These are phyloP conservation scores for Radopholus similis DNA, from an alignment of 1,140 invertebrate genomes.

Conservation along the genomic window DNA sequence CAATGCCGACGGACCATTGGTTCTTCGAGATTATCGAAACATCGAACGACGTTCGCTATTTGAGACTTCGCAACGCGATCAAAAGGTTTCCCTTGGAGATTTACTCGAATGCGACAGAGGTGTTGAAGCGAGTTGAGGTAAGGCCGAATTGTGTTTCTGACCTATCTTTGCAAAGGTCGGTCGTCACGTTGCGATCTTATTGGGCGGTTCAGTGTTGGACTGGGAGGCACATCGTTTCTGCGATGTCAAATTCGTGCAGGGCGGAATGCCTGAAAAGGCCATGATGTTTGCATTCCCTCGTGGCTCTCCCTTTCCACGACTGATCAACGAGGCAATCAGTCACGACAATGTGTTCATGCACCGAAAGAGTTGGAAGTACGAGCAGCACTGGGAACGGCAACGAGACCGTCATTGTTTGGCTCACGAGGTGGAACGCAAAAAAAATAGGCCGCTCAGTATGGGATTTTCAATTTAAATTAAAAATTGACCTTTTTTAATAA, in stretches of 20 bases:
- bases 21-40: neutral
- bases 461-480: neutral
- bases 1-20: neutral
- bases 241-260: neutral
- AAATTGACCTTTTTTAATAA: neutral
- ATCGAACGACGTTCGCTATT: neutral
- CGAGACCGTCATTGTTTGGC: neutral
- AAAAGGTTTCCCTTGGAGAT: neutral
- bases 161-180: too few species aligned
- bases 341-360: neutral
- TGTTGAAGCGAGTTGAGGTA: neutral
- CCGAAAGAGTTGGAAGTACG: slow-evolving; percentile 3
- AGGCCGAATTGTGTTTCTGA: too few species aligned
- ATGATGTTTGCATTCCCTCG: neutral
- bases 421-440: neutral
- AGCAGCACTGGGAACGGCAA: neutral
- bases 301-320: neutral
- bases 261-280: slow-evolving; percentile 4
- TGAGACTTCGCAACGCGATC: neutral
- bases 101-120: neutral
- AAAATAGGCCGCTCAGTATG: neutral
- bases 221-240: neutral
- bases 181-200: neutral
- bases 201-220: neutral
- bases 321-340: neutral